These are phyloP conservation scores for Theretra japonica DNA, from an alignment of 2,888 invertebrate genomes.

Conservation along the genomic window DNA sequence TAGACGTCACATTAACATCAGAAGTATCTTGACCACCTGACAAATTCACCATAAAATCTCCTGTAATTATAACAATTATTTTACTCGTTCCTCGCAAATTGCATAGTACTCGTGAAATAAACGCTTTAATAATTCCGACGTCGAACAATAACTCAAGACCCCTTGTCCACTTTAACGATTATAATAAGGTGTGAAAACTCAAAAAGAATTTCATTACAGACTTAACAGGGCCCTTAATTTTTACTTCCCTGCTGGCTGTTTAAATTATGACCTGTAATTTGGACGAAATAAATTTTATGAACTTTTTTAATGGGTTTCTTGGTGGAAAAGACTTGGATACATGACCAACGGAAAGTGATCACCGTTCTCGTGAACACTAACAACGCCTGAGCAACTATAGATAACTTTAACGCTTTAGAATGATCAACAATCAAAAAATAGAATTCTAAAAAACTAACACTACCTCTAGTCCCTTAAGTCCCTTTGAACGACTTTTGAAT, in stretches of 20 bases:
- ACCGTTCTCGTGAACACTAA: too few species aligned
- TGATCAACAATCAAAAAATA: too few species aligned
- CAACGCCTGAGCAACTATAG: too few species aligned
- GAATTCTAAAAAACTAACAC: too few species aligned
- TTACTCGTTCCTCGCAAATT: neutral
- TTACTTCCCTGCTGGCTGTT: constrained; percentile 1
- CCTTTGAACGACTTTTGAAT: too few species aligned
- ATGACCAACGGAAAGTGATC: too few species aligned
- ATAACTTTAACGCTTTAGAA: too few species aligned
- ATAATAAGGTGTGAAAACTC: constrained; percentile 22
- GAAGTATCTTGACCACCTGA: too few species aligned
- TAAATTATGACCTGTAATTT: constrained; percentile 20
- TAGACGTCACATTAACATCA: too few species aligned
- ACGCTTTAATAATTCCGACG: neutral
- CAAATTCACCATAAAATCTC: neutral
- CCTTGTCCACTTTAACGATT: constrained; percentile 19
- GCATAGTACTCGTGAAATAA: neutral
- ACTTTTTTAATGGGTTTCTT: constrained; percentile 15
- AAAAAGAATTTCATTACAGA: constrained; percentile 24
- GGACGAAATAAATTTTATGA: constrained; percentile 22
- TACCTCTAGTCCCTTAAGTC: too few species aligned
- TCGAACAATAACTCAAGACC: constrained; percentile 13
- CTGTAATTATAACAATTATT: neutral
- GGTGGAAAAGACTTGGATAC: too few species aligned
- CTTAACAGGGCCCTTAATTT: constrained; percentile 20